phyloP scores from a whole-genome alignment of 2,888 invertebrate genomes.

The Ormyrus labotus region DNA sequence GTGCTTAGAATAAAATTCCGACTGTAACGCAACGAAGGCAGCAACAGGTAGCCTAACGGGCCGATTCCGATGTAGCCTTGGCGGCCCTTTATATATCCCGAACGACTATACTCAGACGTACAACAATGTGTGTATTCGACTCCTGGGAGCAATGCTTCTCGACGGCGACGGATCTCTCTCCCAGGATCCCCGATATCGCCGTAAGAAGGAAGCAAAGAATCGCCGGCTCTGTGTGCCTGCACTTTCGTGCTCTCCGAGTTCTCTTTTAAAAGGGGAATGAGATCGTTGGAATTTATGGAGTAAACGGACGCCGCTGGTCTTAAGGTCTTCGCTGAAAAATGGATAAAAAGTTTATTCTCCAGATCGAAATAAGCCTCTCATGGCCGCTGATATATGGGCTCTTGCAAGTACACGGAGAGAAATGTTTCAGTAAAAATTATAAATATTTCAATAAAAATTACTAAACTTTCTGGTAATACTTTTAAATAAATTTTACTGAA shows the following conservation, averaged over 20 bases:
- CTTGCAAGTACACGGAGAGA: no score
- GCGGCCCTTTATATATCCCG: background rate
- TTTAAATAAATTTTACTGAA: no score
- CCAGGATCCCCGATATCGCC: background rate
- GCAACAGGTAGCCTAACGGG: slow-evolving; percentile 41
- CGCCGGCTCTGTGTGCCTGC: background rate
- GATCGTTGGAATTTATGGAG: background rate
- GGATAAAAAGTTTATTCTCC: background rate
- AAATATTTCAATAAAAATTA: no score
- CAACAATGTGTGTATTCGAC: slow-evolving; percentile 23
- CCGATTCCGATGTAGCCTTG: slow-evolving; percentile 7
- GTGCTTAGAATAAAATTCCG: slow-evolving; percentile 33
- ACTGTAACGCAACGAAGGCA: background rate
- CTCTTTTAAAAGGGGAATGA: slow-evolving; percentile 7
- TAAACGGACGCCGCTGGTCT: no score
- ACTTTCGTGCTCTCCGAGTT: background rate
- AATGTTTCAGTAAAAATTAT: no score
- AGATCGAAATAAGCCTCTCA: no score
- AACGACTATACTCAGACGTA: background rate
- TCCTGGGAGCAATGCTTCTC: slow-evolving; percentile 35
- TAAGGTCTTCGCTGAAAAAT: no score
- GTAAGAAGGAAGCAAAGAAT: slow-evolving; percentile 2
- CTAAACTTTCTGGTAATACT: no score
- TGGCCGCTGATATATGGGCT: no score
- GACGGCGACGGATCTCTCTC: slow-evolving; percentile 9